Conservation (phyloP, 2,888 invertebrate genomes). For the Geotrupes spiniger region DNA sequence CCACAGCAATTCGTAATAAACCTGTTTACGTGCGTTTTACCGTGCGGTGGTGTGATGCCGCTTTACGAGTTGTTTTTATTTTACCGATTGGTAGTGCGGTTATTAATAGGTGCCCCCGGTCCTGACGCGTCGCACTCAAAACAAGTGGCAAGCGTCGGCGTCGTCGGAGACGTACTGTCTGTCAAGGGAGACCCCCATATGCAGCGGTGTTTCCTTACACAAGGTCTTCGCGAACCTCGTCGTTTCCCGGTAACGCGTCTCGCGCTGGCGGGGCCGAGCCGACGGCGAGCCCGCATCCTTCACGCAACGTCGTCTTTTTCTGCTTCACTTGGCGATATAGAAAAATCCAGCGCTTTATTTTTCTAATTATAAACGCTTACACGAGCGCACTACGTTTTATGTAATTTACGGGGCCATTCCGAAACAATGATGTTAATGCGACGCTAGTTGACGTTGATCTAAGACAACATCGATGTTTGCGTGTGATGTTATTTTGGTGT, state of each 20-base stretch:
- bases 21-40: neutral
- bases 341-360: too few species aligned
- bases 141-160: slow-evolving; percentile 32
- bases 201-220: neutral
- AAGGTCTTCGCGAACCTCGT: too few species aligned
- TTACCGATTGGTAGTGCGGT: neutral
- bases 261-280: too few species aligned
- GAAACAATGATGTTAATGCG: neutral
- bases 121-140: slow-evolving; percentile 28
- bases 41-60: neutral
- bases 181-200: slow-evolving; percentile 7
- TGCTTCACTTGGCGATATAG: too few species aligned
- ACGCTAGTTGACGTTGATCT: neutral
- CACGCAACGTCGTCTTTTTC: too few species aligned
- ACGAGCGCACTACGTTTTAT: too few species aligned
- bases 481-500: too few species aligned
- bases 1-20: neutral
- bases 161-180: slow-evolving; percentile 32
- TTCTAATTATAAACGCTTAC: too few species aligned
- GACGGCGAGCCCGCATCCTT: slow-evolving; percentile 12
- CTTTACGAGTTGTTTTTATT: slow-evolving; percentile 5
- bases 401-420: neutral
- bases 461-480: neutral
- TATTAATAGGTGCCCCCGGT: slow-evolving; percentile 29
- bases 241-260: too few species aligned